phyloP scores from a whole-genome alignment of 2,113 vertebrate species.

The Phaetusa simplex region DNA sequence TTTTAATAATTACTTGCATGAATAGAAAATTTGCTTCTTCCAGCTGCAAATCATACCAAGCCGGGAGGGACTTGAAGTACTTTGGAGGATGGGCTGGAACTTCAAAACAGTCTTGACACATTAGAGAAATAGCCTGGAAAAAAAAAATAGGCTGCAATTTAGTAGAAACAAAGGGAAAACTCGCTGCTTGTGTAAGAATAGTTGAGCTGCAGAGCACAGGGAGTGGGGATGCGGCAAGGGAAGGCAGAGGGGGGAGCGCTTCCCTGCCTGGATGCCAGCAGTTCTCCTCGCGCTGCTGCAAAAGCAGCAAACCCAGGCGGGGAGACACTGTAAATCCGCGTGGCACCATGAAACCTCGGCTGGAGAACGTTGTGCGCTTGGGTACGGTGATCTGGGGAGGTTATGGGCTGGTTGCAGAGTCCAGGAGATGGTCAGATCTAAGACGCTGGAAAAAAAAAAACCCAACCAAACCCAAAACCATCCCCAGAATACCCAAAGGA shows the following conservation, averaged over 20 bases:
- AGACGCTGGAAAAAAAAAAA: neutral
- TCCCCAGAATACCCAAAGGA: neutral
- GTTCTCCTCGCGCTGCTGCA: accelerated
- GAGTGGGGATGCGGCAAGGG: neutral
- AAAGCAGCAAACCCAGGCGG: neutral
- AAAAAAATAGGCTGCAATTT: neutral
- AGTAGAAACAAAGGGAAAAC: slow-evolving; percentile 38
- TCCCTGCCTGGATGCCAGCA: neutral
- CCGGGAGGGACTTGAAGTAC: slow-evolving; percentile 21
- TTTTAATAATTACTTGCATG: slow-evolving; percentile 60
- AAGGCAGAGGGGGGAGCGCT: neutral
- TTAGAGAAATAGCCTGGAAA: neutral
- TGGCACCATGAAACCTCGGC: accelerated
- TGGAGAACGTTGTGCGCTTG: accelerated
- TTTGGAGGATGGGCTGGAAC: slow-evolving; percentile 45
- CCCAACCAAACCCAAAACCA: neutral
- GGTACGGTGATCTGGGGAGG: accelerated
- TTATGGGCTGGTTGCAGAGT: neutral
- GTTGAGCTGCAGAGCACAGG: neutral
- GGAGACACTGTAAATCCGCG: accelerated
- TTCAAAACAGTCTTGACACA: slow-evolving; percentile 33
- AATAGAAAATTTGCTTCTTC: slow-evolving; percentile 49
- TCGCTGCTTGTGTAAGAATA: slow-evolving; percentile 1
- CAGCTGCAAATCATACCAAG: slow-evolving; percentile 47
- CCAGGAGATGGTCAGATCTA: neutral